Conservation (phyloP, 2,113 vertebrate species). For the Heterocephalus glaber region DNA sequence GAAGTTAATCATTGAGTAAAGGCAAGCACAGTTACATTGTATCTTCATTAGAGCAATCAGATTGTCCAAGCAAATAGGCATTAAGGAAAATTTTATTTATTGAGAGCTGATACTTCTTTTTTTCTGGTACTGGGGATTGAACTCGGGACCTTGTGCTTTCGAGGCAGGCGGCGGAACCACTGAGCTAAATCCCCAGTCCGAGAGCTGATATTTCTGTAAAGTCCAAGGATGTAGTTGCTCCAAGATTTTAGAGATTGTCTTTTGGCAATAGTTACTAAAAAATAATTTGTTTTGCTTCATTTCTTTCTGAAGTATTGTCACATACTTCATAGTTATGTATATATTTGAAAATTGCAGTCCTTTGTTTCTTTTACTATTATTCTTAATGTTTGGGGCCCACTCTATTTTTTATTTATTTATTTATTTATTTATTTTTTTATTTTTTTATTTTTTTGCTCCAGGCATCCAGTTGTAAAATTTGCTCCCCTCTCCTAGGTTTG, state of each 20-base stretch:
- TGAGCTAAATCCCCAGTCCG: no score
- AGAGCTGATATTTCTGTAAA: constrained; percentile 36
- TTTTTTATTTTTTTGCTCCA: not conserved
- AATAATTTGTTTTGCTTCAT: not conserved
- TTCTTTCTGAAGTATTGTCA: constrained; percentile 27
- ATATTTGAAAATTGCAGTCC: constrained; percentile 8
- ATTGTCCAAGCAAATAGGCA: not conserved
- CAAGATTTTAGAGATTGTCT: not conserved
- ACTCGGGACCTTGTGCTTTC: no score
- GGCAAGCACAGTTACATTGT: not conserved
- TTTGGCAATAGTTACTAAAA: constrained; percentile 36
- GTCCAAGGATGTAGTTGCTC: not conserved
- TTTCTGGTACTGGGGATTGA: no score
- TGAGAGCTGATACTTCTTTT: constrained; percentile 2
- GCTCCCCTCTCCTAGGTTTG: not conserved
- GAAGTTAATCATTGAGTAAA: constrained; percentile 36
- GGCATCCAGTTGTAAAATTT: constrained; percentile 12
- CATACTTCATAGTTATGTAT: not conserved
- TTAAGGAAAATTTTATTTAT: constrained; percentile 45
- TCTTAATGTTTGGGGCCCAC: constrained; percentile 3
- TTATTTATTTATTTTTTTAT: not conserved
- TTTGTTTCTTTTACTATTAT: not conserved
- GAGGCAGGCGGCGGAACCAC: no score
- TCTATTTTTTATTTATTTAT: not conserved
- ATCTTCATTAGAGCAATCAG: constrained; percentile 17